These are phyloP conservation scores for Cantharis lateralis DNA, from an alignment of 2,888 invertebrate genomes.

Conservation along the genomic window DNA sequence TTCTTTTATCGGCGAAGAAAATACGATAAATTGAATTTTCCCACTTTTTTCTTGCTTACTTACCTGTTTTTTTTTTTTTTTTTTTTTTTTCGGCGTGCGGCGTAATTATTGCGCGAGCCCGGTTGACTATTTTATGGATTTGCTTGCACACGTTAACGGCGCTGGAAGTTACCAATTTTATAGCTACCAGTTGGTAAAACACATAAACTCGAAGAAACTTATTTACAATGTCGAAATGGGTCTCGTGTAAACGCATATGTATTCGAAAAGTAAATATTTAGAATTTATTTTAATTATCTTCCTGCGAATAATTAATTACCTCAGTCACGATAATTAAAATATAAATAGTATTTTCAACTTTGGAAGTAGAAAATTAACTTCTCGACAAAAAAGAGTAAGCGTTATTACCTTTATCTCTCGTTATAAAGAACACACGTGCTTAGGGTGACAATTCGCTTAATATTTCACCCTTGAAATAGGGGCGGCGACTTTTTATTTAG, in stretches of 20 bases:
- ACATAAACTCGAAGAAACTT: neutral
- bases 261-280: neutral
- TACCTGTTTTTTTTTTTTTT: no score
- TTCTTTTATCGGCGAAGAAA: neutral
- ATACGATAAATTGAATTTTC: neutral
- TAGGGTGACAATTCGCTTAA: constrained; percentile 35
- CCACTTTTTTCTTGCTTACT: neutral
- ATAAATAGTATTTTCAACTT: constrained; percentile 4
- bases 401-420: constrained; percentile 32
- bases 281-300: neutral
- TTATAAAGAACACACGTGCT: constrained; percentile 34
- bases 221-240: neutral
- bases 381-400: constrained; percentile 22
- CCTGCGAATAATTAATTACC: neutral
- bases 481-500: constrained; percentile 29
- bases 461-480: constrained; percentile 33
- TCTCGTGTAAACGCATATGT: neutral
- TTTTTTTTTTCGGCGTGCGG: neutral
- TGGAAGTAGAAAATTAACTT: constrained; percentile 25
- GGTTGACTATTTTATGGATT: neutral
- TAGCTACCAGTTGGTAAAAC: neutral
- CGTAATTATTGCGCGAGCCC: neutral
- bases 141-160: no score
- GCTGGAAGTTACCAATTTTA: neutral
- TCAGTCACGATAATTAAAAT: neutral